Percentiles rank a stretch among this genome's conserved stretches.
Conservation (phyloP, 2,797 vertebrate species). For the Amblyraja radiata region DNA sequence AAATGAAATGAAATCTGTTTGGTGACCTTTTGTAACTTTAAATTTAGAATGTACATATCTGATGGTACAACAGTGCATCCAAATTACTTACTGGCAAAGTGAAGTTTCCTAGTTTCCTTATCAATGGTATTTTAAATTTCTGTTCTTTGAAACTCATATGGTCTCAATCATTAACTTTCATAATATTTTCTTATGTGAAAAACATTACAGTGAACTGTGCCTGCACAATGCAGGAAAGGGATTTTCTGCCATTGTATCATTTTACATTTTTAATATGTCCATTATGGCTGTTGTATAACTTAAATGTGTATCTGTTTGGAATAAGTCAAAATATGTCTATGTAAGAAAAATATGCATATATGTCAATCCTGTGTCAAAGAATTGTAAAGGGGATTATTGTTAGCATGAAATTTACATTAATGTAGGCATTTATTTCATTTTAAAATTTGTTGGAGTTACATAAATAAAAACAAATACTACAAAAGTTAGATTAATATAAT, state of each 20-base stretch:
- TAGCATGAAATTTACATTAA: conserved; percentile 21
- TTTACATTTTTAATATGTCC: conserved; percentile 45
- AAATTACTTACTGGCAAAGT: conserved; percentile 14
- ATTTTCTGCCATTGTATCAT: conserved; percentile 55
- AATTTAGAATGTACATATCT: conserved; percentile 19
- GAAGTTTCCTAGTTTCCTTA: conserved; percentile 53
- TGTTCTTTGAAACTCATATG: conserved; percentile 64
- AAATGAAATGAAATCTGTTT: conserved; percentile 29
- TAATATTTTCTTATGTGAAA: conserved; percentile 46
- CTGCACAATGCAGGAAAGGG: conserved; percentile 56
- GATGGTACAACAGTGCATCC: neutral
- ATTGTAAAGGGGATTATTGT: neutral
- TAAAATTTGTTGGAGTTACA: neutral
- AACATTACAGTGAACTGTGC: conserved; percentile 55
- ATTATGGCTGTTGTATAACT: conserved; percentile 14
- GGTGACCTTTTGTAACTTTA: conserved; percentile 28
- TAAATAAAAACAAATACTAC: conserved; percentile 14
- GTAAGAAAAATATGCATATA: conserved; percentile 11
- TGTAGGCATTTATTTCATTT: conserved; percentile 5
- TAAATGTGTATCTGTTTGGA: conserved; percentile 32
- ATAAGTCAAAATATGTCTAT: conserved; percentile 28
- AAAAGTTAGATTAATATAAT: neutral
- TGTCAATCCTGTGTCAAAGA: conserved; percentile 14
- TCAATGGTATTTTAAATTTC: conserved; percentile 60
- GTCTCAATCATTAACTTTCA: conserved; percentile 68